Conservation (phyloP, 1,140 invertebrate genomes). For the Bombus pascuorum region DNA sequence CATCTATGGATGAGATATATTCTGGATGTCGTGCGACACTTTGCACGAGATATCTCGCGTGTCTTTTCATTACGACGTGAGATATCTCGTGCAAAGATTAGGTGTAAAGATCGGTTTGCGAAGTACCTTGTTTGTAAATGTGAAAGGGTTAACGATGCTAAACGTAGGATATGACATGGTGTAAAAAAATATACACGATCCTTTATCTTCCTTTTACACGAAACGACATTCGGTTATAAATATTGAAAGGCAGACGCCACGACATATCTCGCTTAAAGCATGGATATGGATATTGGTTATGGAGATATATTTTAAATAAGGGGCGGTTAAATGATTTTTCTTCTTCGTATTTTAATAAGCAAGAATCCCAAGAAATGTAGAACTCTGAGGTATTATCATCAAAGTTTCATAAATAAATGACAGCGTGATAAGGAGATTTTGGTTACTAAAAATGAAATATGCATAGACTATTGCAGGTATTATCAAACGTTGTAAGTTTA, state of each 20-base stretch:
- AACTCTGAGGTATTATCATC: no score
- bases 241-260: background rate
- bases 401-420: no score
- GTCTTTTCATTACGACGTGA: background rate
- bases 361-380: no score
- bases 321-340: no score
- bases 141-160: background rate
- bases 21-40: background rate
- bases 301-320: background rate
- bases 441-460: no score
- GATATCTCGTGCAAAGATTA: background rate
- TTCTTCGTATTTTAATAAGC: no score
- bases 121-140: background rate
- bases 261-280: background rate
- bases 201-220: background rate
- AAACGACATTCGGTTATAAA: background rate
- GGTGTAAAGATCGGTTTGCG: background rate
- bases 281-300: background rate
- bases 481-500: no score
- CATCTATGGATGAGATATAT: background rate
- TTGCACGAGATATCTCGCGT: background rate
- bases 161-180: background rate
- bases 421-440: no score
- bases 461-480: no score
- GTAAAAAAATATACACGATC: background rate